Base-by-base conservation (phyloP, 1,140 invertebrate species). In the Himalopsyche phryganea region DNA sequence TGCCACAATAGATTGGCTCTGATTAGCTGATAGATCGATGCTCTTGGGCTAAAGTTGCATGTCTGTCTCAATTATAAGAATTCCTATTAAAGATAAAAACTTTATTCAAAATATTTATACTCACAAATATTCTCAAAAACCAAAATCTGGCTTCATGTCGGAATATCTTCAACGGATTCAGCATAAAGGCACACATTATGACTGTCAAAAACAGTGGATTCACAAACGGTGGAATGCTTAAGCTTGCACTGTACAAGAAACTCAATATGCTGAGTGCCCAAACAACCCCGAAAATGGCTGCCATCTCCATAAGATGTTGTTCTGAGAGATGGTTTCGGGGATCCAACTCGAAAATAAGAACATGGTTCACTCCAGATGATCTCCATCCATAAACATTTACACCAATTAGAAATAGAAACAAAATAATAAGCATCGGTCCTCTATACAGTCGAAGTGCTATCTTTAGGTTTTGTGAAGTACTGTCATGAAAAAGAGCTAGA, bases 341-440 rank as follows among this genome's bases (percentile, higher is more conserved):
- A 78, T 99, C 96, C 44, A 99, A 78, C 74, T 99, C 97, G 72
- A 99, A 99, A 65, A 99, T 99, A 0, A 99, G 82, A 0, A 99
- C 97, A 74, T 99, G 98, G 81, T 99, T 99, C 3, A 99, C 96
- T 9, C 97, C 96, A 0, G 95, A 96, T 4, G 92, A 93, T 63
- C 96, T 80, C 96, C 96, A 99, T n/a, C 95, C 95, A 74, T 98
- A 98, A 13, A 93, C 96, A 71, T 99, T 99, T 11, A 98, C 87
- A 14, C 96, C 96, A 69, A 98, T 94, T 1, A 98, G 76, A 70
- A 98, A 98, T 60, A 98, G 82, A 70, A 96, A 96, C 65, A 97
- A 82, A 49, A 98, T 90, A 32, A 99, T 79, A 0, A 99, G 83
- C 55, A 99, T 83, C 3, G 95, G 92, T 0, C 93, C 94, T 33